phyloP scores from a whole-genome alignment of 2,797 vertebrate species.

The Argyrosomus regius region DNA sequence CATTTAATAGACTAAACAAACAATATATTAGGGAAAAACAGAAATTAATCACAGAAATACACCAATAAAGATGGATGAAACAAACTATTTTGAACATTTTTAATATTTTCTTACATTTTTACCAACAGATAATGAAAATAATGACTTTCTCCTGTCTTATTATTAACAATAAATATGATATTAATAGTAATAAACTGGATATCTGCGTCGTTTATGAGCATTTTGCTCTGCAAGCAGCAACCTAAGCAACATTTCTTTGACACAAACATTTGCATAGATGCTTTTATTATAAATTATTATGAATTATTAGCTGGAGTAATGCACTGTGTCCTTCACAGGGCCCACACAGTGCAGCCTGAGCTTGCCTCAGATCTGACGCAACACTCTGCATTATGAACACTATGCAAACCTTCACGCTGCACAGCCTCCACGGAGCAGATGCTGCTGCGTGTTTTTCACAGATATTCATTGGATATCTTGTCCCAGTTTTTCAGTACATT shows the following conservation, averaged over 20 bases:
- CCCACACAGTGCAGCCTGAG: not conserved
- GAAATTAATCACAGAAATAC: no score
- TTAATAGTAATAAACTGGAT: not conserved
- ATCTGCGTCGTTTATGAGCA: not conserved
- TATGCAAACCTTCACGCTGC: not conserved
- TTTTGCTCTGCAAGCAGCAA: not conserved
- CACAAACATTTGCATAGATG: not conserved
- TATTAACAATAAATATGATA: no score
- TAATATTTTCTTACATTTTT: not conserved
- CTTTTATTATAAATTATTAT: no score
- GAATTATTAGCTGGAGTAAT: not conserved
- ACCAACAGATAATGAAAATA: not conserved
- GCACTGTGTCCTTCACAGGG: not conserved
- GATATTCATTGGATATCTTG: rapidly evolving
- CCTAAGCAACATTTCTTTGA: not conserved
- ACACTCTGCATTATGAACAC: slow-evolving; percentile 43
- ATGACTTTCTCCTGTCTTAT: no score
- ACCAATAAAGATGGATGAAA: no score
- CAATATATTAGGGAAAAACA: no score
- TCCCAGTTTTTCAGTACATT: no score
- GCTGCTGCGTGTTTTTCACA: not conserved
- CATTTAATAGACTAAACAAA: not conserved
- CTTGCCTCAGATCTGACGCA: slow-evolving; percentile 62
- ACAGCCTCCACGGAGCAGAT: not conserved
- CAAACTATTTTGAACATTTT: no score